Evolutionary conservation across 2,888 invertebrate species (phyloP), one percentile per base, ranked within the genome.

Genomic region (Sphaerophoria taeniata): DNA sequence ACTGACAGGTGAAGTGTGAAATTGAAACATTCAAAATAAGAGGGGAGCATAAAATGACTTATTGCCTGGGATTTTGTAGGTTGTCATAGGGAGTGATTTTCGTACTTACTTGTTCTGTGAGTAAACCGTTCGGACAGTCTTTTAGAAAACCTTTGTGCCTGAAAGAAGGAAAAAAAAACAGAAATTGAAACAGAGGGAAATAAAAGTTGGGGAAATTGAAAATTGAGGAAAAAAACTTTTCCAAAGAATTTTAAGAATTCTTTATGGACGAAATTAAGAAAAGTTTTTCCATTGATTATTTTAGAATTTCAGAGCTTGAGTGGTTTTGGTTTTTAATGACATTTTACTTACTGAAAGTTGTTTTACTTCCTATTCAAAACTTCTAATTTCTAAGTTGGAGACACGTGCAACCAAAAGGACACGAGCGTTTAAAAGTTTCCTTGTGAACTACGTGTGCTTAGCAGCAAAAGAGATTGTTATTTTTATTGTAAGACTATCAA

Each of bases 111-210:
- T 98, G 97, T 93, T 98, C 98, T 80, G 98, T 98, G 81, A 98
- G 95, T 90, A 98, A 95, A 88, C 98, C 98, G 92, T 98, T 97
- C 78, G 98, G 98, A 93, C 98, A 98, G 93, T 98, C 98, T 93
- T 98, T 97, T 88, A 98, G 95, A 92, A 98, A 98, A 91, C 98
- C 98, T 95, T 98, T 98, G 94, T 98, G 97, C 98, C 97, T 97
- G 93, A 65, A 94, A 90, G 90, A 89, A 89, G 82, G 83, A 86
- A 76, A 83, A 53, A 43, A 78, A 70, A 77, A 71, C 74, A 56
- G 60, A 69, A 81, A 82, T 45, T 79, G 80, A 16, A 33, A 34
- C 49, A 2, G 6, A 83, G 61, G 49, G 39, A 7, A 39, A 39
- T 39, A 9, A 9, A 39, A 39, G 9, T 39, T 39, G 3, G 12